phyloP scores from a whole-genome alignment of 2,888 invertebrate genomes.

The Protodeltote pygarga region DNA sequence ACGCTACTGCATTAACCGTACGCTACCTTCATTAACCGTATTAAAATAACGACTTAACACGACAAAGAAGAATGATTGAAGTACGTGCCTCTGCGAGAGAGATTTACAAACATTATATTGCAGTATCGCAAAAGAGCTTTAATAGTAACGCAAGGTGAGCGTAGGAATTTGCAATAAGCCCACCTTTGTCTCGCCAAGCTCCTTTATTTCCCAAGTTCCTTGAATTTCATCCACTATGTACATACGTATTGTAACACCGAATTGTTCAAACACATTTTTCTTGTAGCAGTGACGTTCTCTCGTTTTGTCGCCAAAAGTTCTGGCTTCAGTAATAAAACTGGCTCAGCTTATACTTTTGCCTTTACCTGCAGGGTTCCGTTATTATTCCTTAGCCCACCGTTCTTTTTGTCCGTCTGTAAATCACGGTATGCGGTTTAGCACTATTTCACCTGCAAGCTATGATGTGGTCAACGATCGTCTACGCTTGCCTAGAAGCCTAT shows the following conservation, averaged over 20 bases:
- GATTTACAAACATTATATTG: constrained; percentile 59
- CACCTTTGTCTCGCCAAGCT: constrained; percentile 75
- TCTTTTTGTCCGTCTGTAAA: too few species aligned
- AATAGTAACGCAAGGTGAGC: constrained; percentile 77
- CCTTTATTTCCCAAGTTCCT: constrained; percentile 78
- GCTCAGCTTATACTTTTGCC: constrained; percentile 35
- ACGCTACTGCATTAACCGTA: background rate
- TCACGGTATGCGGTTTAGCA: too few species aligned
- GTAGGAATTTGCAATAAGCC: constrained; percentile 83
- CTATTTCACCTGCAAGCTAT: too few species aligned
- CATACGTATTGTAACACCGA: constrained; percentile 58
- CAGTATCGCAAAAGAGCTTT: constrained; percentile 70
- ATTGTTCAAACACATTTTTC: constrained; percentile 68
- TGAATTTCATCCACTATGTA: constrained; percentile 76
- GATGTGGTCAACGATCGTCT: too few species aligned
- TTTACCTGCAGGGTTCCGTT: constrained; percentile 22
- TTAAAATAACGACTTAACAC: constrained; percentile 8
- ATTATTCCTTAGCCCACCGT: too few species aligned
- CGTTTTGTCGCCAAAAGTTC: constrained; percentile 49
- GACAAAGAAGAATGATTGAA: constrained; percentile 38
- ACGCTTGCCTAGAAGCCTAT: too few species aligned
- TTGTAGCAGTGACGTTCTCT: constrained; percentile 57
- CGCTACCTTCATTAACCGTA: background rate
- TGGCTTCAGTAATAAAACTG: constrained; percentile 41
- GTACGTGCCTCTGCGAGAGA: constrained; percentile 28